These are phyloP conservation scores for Ovis canadensis DNA, from an alignment of 2,113 vertebrate genomes.

Conservation along the genomic window DNA sequence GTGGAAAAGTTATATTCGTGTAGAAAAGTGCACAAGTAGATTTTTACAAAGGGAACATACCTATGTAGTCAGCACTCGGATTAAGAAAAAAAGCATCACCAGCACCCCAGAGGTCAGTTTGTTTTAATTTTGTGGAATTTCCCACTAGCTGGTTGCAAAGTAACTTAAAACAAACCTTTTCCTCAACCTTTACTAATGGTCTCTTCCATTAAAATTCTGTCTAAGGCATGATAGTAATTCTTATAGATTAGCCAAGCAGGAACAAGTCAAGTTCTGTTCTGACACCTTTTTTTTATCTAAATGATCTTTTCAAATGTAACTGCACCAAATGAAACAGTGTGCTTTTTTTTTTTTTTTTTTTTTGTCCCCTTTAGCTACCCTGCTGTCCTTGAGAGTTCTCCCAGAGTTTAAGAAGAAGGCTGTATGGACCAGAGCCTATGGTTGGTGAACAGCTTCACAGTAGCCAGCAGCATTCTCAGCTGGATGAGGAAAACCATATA, in stretches of 20 bases:
- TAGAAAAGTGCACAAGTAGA: neutral
- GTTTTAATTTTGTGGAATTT: slow-evolving; percentile 11
- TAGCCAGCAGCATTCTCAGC: slow-evolving; percentile 39
- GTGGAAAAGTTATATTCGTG: neutral
- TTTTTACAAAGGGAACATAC: neutral
- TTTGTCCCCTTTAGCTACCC: slow-evolving; percentile 80
- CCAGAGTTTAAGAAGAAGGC: slow-evolving; percentile 93
- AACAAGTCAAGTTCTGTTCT: neutral
- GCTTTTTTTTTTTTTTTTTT: neutral
- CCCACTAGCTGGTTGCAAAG: neutral
- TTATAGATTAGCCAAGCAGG: slow-evolving; percentile 13
- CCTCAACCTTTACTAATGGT: neutral
- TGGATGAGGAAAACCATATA: slow-evolving; percentile 16
- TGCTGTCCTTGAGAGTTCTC: slow-evolving; percentile 85
- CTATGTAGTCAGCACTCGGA: neutral
- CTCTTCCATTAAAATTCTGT: slow-evolving; percentile 19
- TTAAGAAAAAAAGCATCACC: neutral
- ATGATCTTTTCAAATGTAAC: neutral
- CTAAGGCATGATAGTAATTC: neutral
- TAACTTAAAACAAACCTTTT: neutral
- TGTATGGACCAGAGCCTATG: slow-evolving; percentile 92
- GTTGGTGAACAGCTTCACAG: slow-evolving; percentile 78
- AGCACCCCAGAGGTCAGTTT: neutral
- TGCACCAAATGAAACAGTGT: neutral
- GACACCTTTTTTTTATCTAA: neutral